A percentile compares a stretch with the other conserved stretches of the same genome.
Conservation (phyloP, 2,113 vertebrate species). For the Hipposideros armiger region DNA sequence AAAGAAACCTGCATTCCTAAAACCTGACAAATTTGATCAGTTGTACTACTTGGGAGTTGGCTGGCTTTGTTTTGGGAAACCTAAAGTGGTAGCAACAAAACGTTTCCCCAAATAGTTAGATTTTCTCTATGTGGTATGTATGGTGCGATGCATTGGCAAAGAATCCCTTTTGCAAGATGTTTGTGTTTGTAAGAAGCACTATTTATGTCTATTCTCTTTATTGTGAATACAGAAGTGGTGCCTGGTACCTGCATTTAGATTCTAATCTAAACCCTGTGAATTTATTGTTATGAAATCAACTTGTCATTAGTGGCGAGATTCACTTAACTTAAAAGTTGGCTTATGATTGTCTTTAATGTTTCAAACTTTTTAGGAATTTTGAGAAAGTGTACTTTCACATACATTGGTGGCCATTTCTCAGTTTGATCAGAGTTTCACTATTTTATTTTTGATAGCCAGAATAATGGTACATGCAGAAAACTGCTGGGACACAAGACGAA, state of each 20-base stretch:
- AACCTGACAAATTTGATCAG: neutral
- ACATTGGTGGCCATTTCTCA: neutral
- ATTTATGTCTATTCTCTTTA: neutral
- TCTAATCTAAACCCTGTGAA: neutral
- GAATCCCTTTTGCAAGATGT: neutral
- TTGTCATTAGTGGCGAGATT: neutral
- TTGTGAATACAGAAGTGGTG: neutral
- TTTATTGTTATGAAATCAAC: neutral
- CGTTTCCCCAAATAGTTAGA: neutral
- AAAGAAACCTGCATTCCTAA: slow-evolving; percentile 22
- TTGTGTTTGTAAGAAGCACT: slow-evolving; percentile 10
- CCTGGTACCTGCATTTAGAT: neutral
- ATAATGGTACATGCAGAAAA: neutral
- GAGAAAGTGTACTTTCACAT: slow-evolving; percentile 16
- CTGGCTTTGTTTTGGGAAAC: slow-evolving; percentile 17
- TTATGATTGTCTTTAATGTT: neutral
- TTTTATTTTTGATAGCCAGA: neutral
- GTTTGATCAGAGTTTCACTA: neutral
- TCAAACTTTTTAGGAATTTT: neutral
- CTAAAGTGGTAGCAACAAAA: neutral
- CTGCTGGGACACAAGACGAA: neutral
- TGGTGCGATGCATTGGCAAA: neutral
- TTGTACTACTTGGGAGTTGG: neutral
- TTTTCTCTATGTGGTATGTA: neutral
- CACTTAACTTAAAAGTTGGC: neutral